Conservation (phyloP, 2,888 invertebrate species). For the Tuta absoluta region DNA sequence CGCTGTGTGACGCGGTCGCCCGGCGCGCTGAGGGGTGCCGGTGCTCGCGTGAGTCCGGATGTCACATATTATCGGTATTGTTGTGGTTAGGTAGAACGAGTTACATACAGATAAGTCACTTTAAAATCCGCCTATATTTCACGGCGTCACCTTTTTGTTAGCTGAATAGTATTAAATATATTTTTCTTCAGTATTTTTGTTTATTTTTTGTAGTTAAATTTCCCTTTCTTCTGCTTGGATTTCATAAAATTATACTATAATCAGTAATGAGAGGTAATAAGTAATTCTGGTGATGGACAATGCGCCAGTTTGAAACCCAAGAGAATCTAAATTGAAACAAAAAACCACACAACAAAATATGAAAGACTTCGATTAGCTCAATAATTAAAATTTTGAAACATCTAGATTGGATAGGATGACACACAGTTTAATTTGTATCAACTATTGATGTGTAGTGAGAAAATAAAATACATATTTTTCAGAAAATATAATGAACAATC, state of each 20-base stretch:
- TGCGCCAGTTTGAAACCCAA: too few relatives aligned
- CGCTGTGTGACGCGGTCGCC: too few relatives aligned
- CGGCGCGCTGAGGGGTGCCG: too few relatives aligned
- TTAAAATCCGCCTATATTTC: slow-evolving; percentile 39
- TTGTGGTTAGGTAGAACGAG: slow-evolving; percentile 6
- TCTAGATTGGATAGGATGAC: too few relatives aligned
- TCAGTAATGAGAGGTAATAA: too few relatives aligned
- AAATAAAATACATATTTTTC: slow-evolving; percentile 48
- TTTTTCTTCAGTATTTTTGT: slow-evolving; percentile 30
- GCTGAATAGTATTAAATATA: slow-evolving; percentile 35
- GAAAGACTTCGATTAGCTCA: too few relatives aligned
- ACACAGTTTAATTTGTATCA: neutral
- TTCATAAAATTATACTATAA: too few relatives aligned
- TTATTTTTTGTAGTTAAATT: neutral
- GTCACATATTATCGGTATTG: slow-evolving; percentile 6
- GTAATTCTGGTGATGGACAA: too few relatives aligned
- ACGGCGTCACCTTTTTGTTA: slow-evolving; percentile 38
- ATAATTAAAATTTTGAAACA: too few relatives aligned
- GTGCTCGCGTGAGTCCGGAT: too few relatives aligned
- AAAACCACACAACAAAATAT: too few relatives aligned
- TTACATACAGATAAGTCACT: slow-evolving; percentile 32
- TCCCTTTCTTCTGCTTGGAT: neutral
- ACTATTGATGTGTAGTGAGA: neutral
- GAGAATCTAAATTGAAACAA: too few relatives aligned
- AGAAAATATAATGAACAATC: slow-evolving; percentile 78